Conservation (phyloP, 2,113 vertebrate genomes). For the Willisornis vidua region DNA sequence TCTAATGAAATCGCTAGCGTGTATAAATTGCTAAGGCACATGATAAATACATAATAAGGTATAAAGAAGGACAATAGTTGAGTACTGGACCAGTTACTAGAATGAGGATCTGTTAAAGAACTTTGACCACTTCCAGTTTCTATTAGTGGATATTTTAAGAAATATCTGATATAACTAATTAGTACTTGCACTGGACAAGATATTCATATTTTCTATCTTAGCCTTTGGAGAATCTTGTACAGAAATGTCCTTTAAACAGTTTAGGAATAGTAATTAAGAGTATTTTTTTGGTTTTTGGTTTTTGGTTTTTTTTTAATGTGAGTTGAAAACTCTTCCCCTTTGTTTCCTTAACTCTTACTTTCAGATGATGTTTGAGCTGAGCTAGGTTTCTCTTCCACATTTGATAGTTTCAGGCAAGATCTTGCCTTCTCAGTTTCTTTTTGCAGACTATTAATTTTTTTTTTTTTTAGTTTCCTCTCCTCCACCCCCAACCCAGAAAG, state of each 20-base stretch:
- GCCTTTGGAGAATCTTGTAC: background rate
- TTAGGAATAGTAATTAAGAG: background rate
- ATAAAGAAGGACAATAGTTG: background rate
- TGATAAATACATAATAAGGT: background rate
- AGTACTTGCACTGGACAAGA: background rate
- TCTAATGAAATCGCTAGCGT: background rate
- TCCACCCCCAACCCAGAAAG: accelerated
- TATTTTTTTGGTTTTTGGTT: background rate
- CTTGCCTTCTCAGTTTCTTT: background rate
- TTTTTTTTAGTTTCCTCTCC: background rate
- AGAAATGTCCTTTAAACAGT: background rate
- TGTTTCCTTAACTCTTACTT: background rate
- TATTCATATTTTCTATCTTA: background rate
- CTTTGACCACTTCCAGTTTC: background rate
- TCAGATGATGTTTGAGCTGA: background rate
- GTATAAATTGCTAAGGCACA: background rate
- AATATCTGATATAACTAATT: background rate
- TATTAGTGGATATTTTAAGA: background rate
- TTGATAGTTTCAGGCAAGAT: background rate
- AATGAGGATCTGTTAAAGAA: background rate
- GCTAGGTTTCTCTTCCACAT: background rate
- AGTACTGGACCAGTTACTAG: background rate
- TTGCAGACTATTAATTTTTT: background rate
- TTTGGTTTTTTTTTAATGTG: background rate
- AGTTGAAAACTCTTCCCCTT: background rate